Percentiles rank a stretch among this genome's conserved stretches.
Conservation (phyloP, 1,140 invertebrate species). For the Drosophila tristis region DNA sequence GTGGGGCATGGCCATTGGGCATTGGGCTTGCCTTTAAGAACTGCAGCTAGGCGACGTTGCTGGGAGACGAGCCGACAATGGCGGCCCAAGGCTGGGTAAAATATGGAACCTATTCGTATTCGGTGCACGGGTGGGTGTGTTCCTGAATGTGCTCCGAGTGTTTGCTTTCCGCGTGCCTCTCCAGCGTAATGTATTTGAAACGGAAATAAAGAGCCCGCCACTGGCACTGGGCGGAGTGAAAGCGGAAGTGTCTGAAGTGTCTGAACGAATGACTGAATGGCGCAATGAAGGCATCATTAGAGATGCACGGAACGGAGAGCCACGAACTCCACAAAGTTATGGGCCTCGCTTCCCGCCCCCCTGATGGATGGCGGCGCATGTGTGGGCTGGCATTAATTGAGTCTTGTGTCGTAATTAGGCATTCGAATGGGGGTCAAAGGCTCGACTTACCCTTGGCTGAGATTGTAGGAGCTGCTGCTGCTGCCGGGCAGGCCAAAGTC, state of each 20-base stretch:
- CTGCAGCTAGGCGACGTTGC: too few relatives aligned
- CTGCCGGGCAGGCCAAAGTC: slow-evolving; percentile 31
- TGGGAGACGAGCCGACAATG: too few relatives aligned
- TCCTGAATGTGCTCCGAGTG: slow-evolving; percentile 14
- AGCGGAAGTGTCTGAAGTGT: slow-evolving; percentile 65
- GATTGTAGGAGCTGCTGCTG: slow-evolving; percentile 42
- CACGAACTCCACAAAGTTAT: slow-evolving; percentile 16
- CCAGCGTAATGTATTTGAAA: slow-evolving; percentile 68
- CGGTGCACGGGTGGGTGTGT: not conserved
- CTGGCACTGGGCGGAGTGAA: slow-evolving; percentile 14
- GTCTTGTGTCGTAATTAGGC: slow-evolving; percentile 69
- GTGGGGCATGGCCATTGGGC: not conserved
- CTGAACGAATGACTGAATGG: slow-evolving; percentile 61
- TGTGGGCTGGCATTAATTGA: slow-evolving; percentile 59
- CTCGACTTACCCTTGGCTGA: slow-evolving; percentile 62
- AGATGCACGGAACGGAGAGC: slow-evolving; percentile 52
- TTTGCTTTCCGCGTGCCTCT: slow-evolving; percentile 45
- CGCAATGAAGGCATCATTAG: slow-evolving; percentile 69
- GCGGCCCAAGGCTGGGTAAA: too few relatives aligned
- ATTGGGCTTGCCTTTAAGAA: too few relatives aligned
- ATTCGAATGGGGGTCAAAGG: slow-evolving; percentile 9
- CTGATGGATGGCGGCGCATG: slow-evolving; percentile 1
- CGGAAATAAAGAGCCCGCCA: slow-evolving; percentile 65
- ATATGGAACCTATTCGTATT: too few relatives aligned
- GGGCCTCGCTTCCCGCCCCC: not conserved